Evolutionary conservation across 2,797 vertebrate species (phyloP).

Genomic region (Bufotes viridis): DNA sequence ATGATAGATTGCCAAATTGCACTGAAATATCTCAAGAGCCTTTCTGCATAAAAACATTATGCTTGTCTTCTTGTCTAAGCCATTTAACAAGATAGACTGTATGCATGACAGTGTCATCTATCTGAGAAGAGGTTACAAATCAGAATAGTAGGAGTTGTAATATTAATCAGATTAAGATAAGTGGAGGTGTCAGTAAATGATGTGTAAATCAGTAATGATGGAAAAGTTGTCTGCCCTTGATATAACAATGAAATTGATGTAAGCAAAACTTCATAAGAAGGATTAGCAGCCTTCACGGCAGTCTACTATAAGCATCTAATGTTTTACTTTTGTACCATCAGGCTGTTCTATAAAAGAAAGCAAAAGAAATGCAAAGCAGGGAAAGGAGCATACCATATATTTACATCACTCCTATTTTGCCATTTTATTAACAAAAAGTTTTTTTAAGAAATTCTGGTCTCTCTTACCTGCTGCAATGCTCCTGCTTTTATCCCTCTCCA

Average conservation of each 20-base stretch:
- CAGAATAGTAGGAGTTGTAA: not conserved
- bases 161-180: not conserved
- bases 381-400: not conserved
- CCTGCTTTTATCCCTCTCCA: conserved; percentile 39
- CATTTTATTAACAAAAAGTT: not conserved
- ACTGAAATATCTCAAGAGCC: not conserved
- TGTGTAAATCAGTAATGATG: not conserved
- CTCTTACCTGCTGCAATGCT: conserved; percentile 47
- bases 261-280: not conserved
- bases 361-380: not conserved
- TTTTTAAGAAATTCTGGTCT: not conserved
- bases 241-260: not conserved
- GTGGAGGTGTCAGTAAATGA: not conserved
- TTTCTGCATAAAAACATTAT: not conserved
- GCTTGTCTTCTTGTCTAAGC: not conserved
- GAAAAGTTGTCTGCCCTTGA: not conserved
- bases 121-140: not conserved
- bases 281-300: not conserved
- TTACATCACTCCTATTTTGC: not conserved
- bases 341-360: not conserved
- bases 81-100: not conserved
- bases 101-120: not conserved
- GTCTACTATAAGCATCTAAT: not conserved
- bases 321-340: not conserved
- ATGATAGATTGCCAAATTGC: not conserved